Percentiles rank a stretch among this genome's conserved stretches.
Evolutionary conservation across 2,797 vertebrate genomes (phyloP).

Genomic region (Leucoraja ocellata): DNA sequence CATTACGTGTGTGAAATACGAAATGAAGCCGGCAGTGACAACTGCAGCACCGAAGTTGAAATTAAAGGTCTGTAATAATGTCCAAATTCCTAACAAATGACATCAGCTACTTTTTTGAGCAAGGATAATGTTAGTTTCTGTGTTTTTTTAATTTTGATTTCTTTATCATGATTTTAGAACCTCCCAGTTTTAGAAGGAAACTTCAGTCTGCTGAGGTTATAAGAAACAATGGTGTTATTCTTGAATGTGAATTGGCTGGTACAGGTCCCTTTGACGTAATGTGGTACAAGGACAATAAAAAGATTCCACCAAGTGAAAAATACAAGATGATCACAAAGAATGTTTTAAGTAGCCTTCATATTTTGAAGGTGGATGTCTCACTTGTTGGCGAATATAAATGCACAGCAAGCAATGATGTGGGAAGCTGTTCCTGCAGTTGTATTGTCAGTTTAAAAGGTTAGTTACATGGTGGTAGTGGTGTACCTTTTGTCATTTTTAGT

Average conservation of each 20-base stretch:
- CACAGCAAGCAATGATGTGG: constrained; percentile 80
- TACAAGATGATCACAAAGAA: constrained; percentile 69
- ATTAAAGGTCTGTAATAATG: constrained; percentile 83
- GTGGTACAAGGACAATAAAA: constrained; percentile 87
- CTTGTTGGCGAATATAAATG: constrained; percentile 90
- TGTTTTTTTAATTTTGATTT: constrained; percentile 42
- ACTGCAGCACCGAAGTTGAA: constrained; percentile 87
- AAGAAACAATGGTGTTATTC: constrained; percentile 65
- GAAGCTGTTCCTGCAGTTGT: constrained; percentile 77
- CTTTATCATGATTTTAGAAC: constrained; percentile 61
- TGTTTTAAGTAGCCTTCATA: constrained; percentile 66
- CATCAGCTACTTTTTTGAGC: not conserved
- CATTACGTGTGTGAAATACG: constrained; percentile 88
- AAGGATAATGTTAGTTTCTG: constrained; percentile 42
- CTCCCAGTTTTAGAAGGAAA: constrained; percentile 76
- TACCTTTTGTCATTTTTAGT: constrained; percentile 34
- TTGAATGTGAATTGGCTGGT: constrained; percentile 77
- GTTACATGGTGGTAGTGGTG: constrained; percentile 47
- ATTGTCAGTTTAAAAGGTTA: constrained; percentile 84
- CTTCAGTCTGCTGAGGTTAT: constrained; percentile 70
- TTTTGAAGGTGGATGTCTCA: constrained; percentile 74
- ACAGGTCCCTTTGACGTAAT: constrained; percentile 80
- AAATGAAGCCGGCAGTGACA: constrained; percentile 91
- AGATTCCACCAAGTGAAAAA: constrained; percentile 83
- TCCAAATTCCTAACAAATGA: not conserved